Percentiles rank a stretch among this genome's conserved stretches.
phyloP scores from a whole-genome alignment of 2,888 invertebrate genomes.

The Hydroisotoma schaefferi region DNA sequence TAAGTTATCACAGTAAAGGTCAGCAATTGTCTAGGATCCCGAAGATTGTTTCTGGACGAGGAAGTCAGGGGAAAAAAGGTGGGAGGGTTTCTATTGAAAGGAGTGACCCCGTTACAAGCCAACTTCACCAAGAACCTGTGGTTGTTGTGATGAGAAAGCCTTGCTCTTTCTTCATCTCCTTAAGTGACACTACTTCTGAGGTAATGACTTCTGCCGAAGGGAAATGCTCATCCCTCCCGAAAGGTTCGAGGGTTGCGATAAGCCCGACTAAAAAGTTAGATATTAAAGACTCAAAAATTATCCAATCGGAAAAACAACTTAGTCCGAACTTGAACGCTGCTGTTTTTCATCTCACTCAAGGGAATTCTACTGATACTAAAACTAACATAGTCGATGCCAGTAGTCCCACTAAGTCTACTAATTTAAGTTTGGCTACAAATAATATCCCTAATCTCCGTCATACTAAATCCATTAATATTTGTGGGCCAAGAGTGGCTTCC shows the following conservation, averaged over 20 bases:
- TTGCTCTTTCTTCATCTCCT: conserved; percentile 47
- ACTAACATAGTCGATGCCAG: neutral
- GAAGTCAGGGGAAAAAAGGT: neutral
- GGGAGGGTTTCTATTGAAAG: neutral
- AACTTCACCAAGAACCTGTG: neutral
- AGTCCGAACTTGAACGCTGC: conserved; percentile 9
- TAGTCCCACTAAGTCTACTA: conserved; percentile 9
- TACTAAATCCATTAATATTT: conserved; percentile 16
- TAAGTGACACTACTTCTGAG: conserved; percentile 9
- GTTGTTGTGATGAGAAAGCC: conserved; percentile 32
- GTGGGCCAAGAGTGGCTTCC: neutral
- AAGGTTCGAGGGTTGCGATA: conserved; percentile 3
- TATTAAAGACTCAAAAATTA: neutral
- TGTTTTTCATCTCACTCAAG: conserved; percentile 9
- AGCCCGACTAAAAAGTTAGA: neutral
- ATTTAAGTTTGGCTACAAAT: conserved; percentile 1
- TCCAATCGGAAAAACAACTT: conserved; percentile 1
- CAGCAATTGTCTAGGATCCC: conserved; percentile 31
- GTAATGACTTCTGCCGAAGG: neutral
- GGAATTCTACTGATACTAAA: neutral
- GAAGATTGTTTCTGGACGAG: conserved; percentile 15
- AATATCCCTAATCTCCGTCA: conserved; percentile 7
- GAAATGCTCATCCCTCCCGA: conserved; percentile 4
- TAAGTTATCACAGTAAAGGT: neutral
- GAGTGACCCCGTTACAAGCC: neutral